Evolutionary conservation across 2,888 invertebrate species (phyloP).

Genomic region (Argynnis bischoffii): DNA sequence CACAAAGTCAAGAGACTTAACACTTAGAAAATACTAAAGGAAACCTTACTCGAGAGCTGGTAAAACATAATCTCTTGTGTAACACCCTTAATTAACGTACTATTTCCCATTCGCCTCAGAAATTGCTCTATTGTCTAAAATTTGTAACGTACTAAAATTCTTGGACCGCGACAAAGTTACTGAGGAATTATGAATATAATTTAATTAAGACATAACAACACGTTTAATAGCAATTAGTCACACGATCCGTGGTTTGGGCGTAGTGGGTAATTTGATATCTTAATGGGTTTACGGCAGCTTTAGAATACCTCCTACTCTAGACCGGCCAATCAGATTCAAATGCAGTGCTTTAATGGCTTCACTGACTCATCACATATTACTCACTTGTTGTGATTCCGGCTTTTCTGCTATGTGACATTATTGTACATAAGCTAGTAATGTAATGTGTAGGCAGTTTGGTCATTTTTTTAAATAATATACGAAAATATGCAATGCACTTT

Average conservation of each 20-base stretch:
- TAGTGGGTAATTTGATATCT: conserved; percentile 75
- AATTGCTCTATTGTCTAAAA: conserved; percentile 72
- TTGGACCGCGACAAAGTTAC: conserved; percentile 67
- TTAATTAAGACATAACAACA: conserved; percentile 80
- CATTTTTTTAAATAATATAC: no score
- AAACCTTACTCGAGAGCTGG: conserved; percentile 33
- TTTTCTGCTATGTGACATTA: conserved; percentile 27
- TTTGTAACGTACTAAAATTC: conserved; percentile 74
- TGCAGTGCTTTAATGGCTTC: conserved; percentile 64
- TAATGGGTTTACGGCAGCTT: conserved; percentile 74
- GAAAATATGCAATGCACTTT: no score
- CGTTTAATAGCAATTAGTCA: conserved; percentile 79
- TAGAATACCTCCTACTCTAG: conserved; percentile 67
- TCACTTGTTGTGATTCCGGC: conserved; percentile 62
- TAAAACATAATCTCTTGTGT: conserved; percentile 56
- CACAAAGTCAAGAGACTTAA: conserved; percentile 20
- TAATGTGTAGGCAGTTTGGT: neutral
- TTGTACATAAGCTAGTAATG: conserved; percentile 15
- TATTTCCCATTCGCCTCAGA: conserved; percentile 72
- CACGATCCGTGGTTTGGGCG: conserved; percentile 77
- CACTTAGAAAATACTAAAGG: conserved; percentile 32
- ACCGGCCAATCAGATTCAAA: conserved; percentile 67
- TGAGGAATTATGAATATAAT: conserved; percentile 73
- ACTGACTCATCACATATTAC: conserved; percentile 63
- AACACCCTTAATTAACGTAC: conserved; percentile 68